These are phyloP conservation scores for Circaetus cinerascens DNA, from an alignment of 2,113 vertebrate genomes.

Conservation along the genomic window DNA sequence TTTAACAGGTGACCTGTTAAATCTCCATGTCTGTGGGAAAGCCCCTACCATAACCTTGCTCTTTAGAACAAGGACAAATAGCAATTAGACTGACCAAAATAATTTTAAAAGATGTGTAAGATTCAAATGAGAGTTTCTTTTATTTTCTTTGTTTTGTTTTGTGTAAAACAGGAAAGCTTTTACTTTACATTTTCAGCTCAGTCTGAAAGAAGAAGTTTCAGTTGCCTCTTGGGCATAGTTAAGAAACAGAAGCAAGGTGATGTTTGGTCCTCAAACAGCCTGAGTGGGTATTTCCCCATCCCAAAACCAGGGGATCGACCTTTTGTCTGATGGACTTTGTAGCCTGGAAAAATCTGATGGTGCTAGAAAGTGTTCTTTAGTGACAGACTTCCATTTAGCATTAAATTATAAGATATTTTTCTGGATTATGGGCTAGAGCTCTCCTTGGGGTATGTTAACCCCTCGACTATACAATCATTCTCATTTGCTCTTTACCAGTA, in stretches of 20 bases:
- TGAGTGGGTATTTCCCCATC: not conserved
- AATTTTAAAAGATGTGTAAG: not conserved
- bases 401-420: not conserved
- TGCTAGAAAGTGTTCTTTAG: not conserved
- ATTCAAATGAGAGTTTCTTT: not conserved
- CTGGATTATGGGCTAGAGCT: not conserved
- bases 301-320: not conserved
- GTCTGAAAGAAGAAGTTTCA: not conserved
- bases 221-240: not conserved
- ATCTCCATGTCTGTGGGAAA: not conserved
- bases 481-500: not conserved
- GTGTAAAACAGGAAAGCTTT: not conserved
- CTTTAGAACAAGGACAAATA: not conserved
- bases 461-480: not conserved
- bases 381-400: not conserved
- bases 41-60: not conserved
- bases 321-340: not conserved
- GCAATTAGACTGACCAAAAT: not conserved
- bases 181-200: not conserved
- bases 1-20: not conserved
- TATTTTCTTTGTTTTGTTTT: no score
- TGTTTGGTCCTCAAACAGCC: not conserved
- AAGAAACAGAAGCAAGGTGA: not conserved
- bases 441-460: not conserved
- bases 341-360: not conserved